A percentile compares a stretch with the other conserved stretches of the same genome.
Evolutionary conservation across 2,797 vertebrate genomes (phyloP).

Genomic region (Eupleurogrammus muticus): DNA sequence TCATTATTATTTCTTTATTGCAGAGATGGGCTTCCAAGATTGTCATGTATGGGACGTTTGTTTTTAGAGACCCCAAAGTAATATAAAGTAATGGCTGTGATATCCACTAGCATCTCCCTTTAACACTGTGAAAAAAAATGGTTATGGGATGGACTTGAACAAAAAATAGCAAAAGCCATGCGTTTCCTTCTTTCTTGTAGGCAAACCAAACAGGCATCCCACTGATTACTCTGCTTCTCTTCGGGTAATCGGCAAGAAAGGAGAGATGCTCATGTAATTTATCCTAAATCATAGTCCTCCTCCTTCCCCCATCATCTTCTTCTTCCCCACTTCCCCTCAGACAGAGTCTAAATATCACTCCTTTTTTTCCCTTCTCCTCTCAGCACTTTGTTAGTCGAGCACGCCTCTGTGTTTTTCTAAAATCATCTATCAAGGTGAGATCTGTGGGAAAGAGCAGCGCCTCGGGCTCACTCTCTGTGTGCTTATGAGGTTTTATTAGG

Average conservation of each 20-base stretch:
- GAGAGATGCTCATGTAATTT: constrained; percentile 69
- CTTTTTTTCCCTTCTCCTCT: constrained; percentile 46
- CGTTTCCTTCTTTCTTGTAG: constrained; percentile 43
- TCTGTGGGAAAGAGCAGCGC: constrained; percentile 78
- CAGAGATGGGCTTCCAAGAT: constrained; percentile 46
- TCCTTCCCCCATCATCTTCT: constrained; percentile 26
- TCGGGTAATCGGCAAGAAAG: constrained; percentile 62
- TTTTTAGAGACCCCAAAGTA: constrained; percentile 55
- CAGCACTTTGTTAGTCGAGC: constrained; percentile 77
- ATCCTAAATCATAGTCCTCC: constrained; percentile 60
- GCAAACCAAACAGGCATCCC: constrained; percentile 59
- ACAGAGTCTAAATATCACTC: constrained; percentile 67
- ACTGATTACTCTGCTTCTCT: constrained; percentile 64
- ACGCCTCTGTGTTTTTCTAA: constrained; percentile 76
- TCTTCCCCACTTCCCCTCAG: constrained; percentile 59
- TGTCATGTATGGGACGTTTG: constrained; percentile 49
- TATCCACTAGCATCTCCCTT: constrained; percentile 49
- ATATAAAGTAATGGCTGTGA: constrained; percentile 53
- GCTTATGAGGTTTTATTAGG: constrained; percentile 81
- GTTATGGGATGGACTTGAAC: constrained; percentile 39
- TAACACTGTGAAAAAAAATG: constrained; percentile 41
- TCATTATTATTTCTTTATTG: constrained; percentile 61
- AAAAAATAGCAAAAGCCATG: constrained; percentile 11
- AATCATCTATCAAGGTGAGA: constrained; percentile 83
- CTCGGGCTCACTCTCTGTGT: constrained; percentile 74